phyloP scores from a whole-genome alignment of 1,140 invertebrate species.

The Bombus balteatus region DNA sequence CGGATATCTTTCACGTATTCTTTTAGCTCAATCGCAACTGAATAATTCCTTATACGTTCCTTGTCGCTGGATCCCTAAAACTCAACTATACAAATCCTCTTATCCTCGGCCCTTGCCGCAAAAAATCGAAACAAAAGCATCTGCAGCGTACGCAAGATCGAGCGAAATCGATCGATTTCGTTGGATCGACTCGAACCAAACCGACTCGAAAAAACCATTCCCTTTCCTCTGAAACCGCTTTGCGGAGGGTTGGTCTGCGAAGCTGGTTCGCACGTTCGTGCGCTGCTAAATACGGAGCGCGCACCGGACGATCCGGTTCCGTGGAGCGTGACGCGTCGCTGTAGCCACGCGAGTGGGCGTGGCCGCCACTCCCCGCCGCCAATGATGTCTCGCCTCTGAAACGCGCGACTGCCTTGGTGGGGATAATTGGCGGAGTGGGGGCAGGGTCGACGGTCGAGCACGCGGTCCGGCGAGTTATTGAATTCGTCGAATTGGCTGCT shows the following conservation, averaged over 20 bases:
- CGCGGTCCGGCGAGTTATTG: slow-evolving; percentile 26
- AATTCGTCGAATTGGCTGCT: slow-evolving; percentile 44
- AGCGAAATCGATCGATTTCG: background rate
- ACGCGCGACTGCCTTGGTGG: background rate
- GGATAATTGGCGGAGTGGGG: background rate
- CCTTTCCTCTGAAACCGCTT: background rate
- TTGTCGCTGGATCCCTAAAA: too few relatives aligned
- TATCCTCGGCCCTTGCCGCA: background rate
- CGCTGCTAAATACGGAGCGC: background rate
- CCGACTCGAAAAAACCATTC: too few relatives aligned
- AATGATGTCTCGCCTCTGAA: background rate
- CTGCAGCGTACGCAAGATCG: background rate
- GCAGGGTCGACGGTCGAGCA: background rate
- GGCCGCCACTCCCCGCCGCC: background rate
- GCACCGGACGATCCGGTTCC: slow-evolving; percentile 25
- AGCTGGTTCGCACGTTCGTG: background rate
- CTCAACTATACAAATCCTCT: too few relatives aligned
- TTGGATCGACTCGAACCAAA: background rate
- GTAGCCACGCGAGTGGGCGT: background rate
- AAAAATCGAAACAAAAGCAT: background rate
- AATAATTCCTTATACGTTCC: too few relatives aligned
- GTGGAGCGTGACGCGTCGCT: slow-evolving; percentile 18
- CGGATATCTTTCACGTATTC: too few relatives aligned
- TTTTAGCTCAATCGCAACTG: too few relatives aligned
- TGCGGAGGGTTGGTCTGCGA: slow-evolving; percentile 1